Base-by-base conservation (phyloP, 2,113 vertebrate species). In the Charadrius vociferus region DNA sequence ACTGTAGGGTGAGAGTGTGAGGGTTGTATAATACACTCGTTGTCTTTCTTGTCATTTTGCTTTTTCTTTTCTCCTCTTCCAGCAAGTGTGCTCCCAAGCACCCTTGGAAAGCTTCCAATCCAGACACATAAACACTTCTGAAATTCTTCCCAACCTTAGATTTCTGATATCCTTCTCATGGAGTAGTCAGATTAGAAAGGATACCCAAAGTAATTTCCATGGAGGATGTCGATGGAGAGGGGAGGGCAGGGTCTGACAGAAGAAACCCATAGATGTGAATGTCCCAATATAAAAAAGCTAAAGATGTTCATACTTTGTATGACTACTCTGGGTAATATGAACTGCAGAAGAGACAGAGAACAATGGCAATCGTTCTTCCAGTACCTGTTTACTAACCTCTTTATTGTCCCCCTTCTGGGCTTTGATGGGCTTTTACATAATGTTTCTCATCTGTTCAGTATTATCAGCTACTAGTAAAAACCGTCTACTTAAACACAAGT, bases 181-280 rank as follows among this genome's bases (percentile, higher is more conserved):
- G 21, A 27, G 7, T 6, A 72, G 39, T 45, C 63, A 88, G 83
- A 70, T 47, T 36, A 39, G 50, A 79, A 68, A 77, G 34, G 23
- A 80, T 47, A 2, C 4, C 26, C 19, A 29, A 81, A 92, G 26
- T 55, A 90, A 32, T 63, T 85, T 72, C 19, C 52, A 21, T 80
- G 56, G 58, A 75, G 36, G 13, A n/a, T 61, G 56, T 63, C 10
- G 1, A 15, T 63, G 61, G 20, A 68, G 43, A 80, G 90, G 22
- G 27, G 37, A 72, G 30, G 6, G 14, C 24, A 79, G 32, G 18
- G 15, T 74, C 56, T 65, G 9, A 26, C 29, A 55, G 50, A 78
- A 71, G 37, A 67, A 58, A 26, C 18, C 15, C 30, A 55, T 34
- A 63, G 12, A 16, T 2, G 1, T 0, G 4, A 70, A 56, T 0